Evolutionary conservation across 2,888 invertebrate genomes (phyloP), one percentile per base, ranked within the genome.

Genomic region (Orthonychiurus folsomi): DNA sequence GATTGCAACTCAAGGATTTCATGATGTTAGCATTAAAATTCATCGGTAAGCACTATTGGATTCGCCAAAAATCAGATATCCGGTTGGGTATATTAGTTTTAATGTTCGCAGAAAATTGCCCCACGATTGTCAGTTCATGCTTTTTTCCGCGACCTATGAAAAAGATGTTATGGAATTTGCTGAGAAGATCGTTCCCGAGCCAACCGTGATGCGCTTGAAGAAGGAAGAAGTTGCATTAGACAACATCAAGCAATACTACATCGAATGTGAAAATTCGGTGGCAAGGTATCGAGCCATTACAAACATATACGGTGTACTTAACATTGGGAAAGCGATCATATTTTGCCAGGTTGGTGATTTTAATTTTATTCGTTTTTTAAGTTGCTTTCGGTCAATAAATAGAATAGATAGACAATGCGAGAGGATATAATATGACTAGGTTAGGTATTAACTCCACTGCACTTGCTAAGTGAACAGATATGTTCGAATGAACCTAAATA

Each of bases 121-220:
- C 18, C 76, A 80, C 60, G 82, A 84, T 60, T 96, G 95, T 77
- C 99, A 99, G 79, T 93, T 95, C 88, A 87, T 99, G 86, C 88
- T 99, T 74, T 99, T 99, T 77, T 96, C 96, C 23, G 99, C 99
- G 1, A 99, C 99, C 0, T 99, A 97, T 77, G 91, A 89, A 66
- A 83, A 85, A 68, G 86, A 88, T 25, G 93, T 99, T 0, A 95
- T 97, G 89, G 86, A 89, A 71, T 99, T 99, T 81, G 97, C 97
- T 1, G 90, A 93, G 78, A 85, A 88, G 37, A 91, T 99, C 76
- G 89, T 96, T 18, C 86, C 88, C 21, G 89, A 94, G 79, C 92
- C 96, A 5, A 87, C 93, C 2, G 87, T 88, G 60, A 89, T 94
- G 72, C 83, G 91, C 75, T 80, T 97, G 66, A 80, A 86, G 72